Evolutionary conservation across 2,888 invertebrate species (phyloP).

Genomic region (Lepeophtheirus nordmannii): DNA sequence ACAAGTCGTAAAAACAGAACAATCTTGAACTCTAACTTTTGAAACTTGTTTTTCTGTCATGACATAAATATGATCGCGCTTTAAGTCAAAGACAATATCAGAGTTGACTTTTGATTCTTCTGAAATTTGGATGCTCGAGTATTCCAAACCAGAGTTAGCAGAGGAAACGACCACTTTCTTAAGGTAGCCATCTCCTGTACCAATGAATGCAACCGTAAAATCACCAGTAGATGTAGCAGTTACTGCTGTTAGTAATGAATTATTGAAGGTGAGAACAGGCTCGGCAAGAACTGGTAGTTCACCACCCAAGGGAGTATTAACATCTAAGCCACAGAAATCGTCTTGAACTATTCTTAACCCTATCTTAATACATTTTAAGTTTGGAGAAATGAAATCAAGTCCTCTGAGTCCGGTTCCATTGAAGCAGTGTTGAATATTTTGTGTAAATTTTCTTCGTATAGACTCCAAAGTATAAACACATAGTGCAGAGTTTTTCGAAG

Average conservation of each 20-base stretch:
- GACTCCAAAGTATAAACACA: slow-evolving; percentile 87
- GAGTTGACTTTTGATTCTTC: slow-evolving; percentile 46
- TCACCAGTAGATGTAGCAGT: slow-evolving; percentile 87
- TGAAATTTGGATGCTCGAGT: slow-evolving; percentile 57
- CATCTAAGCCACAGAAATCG: slow-evolving; percentile 87
- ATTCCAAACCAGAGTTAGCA: slow-evolving; percentile 58
- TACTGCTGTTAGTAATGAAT: slow-evolving; percentile 64
- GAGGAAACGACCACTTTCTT: slow-evolving; percentile 86
- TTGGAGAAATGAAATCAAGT: slow-evolving; percentile 80
- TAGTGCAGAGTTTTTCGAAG: slow-evolving; percentile 53
- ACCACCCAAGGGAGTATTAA: slow-evolving; percentile 90
- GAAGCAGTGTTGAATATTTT: slow-evolving; percentile 90
- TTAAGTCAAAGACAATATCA: slow-evolving; percentile 80
- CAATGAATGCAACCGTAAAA: slow-evolving; percentile 94
- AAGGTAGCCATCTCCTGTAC: slow-evolving; percentile 74
- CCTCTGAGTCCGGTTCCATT: slow-evolving; percentile 74
- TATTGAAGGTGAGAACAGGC: slow-evolving; percentile 66
- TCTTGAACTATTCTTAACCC: slow-evolving; percentile 41
- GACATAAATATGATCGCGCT: slow-evolving; percentile 76
- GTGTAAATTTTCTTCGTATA: slow-evolving; percentile 81
- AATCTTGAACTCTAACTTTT: slow-evolving; percentile 86
- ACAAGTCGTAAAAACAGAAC: slow-evolving; percentile 75
- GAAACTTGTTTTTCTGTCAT: slow-evolving; percentile 79
- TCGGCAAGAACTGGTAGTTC: slow-evolving; percentile 71
- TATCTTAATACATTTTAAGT: slow-evolving; percentile 68